phyloP scores from a whole-genome alignment of 2,113 vertebrate genomes.

The Nesospiza acunhae region DNA sequence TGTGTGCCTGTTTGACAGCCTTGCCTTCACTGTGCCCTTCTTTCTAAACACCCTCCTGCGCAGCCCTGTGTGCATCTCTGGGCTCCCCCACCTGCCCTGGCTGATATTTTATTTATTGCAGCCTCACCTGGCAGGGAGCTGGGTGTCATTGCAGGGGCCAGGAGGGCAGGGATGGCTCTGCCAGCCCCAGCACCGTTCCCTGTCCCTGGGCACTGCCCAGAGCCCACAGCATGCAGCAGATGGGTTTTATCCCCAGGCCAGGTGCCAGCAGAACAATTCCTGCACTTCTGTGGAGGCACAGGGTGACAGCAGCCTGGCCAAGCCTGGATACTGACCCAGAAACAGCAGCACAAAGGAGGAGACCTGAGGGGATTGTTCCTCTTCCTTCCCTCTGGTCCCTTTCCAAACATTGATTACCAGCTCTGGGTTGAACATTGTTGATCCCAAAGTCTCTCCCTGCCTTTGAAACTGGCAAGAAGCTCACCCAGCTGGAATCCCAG shows the following conservation, averaged over 20 bases:
- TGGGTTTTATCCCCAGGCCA: not conserved
- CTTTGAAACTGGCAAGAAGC: not conserved
- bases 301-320: not conserved
- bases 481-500: not conserved
- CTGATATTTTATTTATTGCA: constrained; percentile 55
- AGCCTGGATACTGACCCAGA: not conserved
- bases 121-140: not conserved
- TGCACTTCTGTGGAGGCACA: not conserved
- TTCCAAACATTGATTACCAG: not conserved
- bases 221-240: not conserved
- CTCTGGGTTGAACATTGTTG: not conserved
- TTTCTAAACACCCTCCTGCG: not conserved
- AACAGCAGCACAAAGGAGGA: not conserved
- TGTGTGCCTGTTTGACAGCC: not conserved
- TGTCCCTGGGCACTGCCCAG: not conserved
- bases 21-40: not conserved
- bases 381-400: not conserved
- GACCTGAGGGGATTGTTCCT: not conserved
- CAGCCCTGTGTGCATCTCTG: not conserved
- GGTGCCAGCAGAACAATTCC: not conserved
- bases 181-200: not conserved
- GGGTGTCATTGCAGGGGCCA: not conserved
- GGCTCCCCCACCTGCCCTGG: not conserved
- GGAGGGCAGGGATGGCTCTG: not conserved
- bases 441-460: not conserved